These are phyloP conservation scores for Oreochromis spilurus DNA, from an alignment of 2,113 vertebrate genomes.

Conservation along the genomic window DNA sequence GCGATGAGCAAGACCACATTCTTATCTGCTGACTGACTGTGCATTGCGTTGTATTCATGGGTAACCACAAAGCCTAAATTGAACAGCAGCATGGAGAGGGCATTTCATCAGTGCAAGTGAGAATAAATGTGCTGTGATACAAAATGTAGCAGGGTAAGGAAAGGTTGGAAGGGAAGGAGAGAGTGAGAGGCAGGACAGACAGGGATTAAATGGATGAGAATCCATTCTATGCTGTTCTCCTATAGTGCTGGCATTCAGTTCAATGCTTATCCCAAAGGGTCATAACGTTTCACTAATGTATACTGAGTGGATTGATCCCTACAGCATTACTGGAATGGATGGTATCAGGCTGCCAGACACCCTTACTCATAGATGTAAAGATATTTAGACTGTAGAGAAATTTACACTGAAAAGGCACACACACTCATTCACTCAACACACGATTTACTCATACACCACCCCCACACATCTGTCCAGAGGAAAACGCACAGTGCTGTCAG, in stretches of 20 bases:
- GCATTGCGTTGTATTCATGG: neutral
- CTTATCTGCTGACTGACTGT: neutral
- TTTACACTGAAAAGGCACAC: neutral
- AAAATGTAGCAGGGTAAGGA: neutral
- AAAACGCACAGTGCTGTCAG: neutral
- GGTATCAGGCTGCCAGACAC: constrained; percentile 14
- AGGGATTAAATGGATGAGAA: constrained; percentile 35
- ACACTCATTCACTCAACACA: neutral
- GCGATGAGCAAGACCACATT: neutral
- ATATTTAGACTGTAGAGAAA: neutral
- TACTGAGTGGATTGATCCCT: constrained; percentile 40
- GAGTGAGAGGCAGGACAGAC: neutral
- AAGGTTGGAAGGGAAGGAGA: neutral
- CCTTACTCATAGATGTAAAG: neutral
- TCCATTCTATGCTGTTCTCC: neutral
- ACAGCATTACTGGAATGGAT: constrained; percentile 41
- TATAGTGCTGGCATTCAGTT: constrained; percentile 27
- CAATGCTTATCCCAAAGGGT: constrained; percentile 44
- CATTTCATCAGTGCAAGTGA: constrained; percentile 6
- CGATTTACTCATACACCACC: neutral
- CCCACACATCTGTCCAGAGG: constrained; percentile 5
- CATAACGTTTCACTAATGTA: constrained; percentile 45
- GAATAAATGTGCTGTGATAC: neutral
- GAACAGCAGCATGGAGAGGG: neutral
- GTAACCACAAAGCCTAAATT: neutral